Evolutionary conservation across 2,888 invertebrate species (phyloP), one percentile per base, ranked within the genome.

Genomic region (Lydus trimaculatus): DNA sequence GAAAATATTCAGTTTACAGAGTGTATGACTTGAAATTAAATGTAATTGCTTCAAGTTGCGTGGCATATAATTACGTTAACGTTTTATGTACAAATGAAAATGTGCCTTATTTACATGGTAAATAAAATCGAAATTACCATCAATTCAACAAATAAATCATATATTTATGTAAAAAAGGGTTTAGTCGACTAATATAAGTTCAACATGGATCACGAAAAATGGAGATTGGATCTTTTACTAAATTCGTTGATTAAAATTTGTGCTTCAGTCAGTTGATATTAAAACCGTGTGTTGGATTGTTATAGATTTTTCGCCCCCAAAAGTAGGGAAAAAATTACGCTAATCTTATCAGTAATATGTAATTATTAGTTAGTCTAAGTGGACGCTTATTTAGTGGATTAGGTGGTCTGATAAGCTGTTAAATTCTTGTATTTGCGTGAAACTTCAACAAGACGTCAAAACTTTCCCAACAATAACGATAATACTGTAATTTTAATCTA

Each of bases 21-120:
- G 28, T 28, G 28, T 28, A 78, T 77, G 74, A 76, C 78, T 81
- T 79, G 80, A 82, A 82, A 83, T 83, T 80, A 82, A 76, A 73
- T 75, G 72, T 82, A 83, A 83, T 83, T 82, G 80, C 77, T 72
- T 70, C 72, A 71, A 64, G 76, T 82, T 78, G 81, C 82, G 80
- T 82, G 81, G 78, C 75, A 74, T 75, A 75, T 71, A 76, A 78
- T 74, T 73, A 66, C 74, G 63, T 65, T 72, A 63, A 48, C 9
- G 28, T 52, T 62, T 67, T 63, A 74, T 75, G 64, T 69, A 67
- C 67, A 66, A 61, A 62, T 74, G 72, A 75, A 78, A 78, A 76
- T 73, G 60, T 52, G 61, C 76, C 74, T 77, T 74, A 76, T 69
- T 65, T 48, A 64, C 64, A 64, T 59, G 63, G 69, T 69, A 74